phyloP scores from a whole-genome alignment of 2,113 vertebrate genomes.

The Beaufortia kweichowensis region DNA sequence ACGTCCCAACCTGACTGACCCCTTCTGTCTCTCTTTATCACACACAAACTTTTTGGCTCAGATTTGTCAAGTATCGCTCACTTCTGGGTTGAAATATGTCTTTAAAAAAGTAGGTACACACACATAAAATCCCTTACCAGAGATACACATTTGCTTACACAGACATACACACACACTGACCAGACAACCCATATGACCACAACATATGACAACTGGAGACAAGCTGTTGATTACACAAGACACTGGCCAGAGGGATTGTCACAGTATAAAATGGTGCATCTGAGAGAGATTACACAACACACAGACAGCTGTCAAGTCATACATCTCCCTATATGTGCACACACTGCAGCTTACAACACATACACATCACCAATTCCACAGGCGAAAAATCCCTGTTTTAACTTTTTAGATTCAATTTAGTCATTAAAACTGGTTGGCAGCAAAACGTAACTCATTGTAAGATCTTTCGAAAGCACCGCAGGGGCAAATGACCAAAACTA shows the following conservation, averaged over 20 bases:
- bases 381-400: neutral
- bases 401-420: neutral
- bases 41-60: too few species aligned
- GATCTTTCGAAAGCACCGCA: neutral
- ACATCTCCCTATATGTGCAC: neutral
- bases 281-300: conserved; percentile 31
- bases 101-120: neutral
- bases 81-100: too few species aligned
- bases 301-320: neutral
- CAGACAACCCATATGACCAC: neutral
- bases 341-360: neutral
- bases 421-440: neutral
- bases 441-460: neutral
- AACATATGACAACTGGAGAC: neutral
- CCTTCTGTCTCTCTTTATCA: neutral
- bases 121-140: conserved; percentile 12
- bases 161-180: neutral
- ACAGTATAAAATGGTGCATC: neutral
- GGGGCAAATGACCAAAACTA: neutral
- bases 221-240: conserved; percentile 16
- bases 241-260: neutral
- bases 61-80: too few species aligned
- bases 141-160: conserved; percentile 15
- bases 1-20: conserved; percentile 1
- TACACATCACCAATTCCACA: neutral